Conservation (phyloP, 1,140 invertebrate genomes). For the Bombus turneri region DNA sequence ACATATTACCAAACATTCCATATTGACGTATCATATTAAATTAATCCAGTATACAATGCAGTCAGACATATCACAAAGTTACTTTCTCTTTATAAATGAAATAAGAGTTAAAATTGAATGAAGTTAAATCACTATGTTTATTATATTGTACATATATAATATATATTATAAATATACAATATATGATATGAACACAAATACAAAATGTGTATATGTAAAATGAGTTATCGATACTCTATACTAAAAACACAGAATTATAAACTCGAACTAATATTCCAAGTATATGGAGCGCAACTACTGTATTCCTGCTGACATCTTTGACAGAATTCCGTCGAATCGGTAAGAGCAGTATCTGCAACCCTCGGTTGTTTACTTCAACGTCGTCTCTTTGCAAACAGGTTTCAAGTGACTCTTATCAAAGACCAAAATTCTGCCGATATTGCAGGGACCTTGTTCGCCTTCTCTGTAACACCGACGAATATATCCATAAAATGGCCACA, state of each 20-base stretch:
- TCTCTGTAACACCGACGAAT: constrained; percentile 64
- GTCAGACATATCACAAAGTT: too few relatives aligned
- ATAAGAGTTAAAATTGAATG: too few relatives aligned
- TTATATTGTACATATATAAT: too few relatives aligned
- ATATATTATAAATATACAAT: too few relatives aligned
- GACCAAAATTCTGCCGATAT: constrained; percentile 56
- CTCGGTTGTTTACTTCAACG: neutral
- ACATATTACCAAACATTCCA: too few relatives aligned
- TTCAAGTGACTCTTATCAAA: constrained; percentile 51
- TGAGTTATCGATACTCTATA: neutral
- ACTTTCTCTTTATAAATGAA: too few relatives aligned
- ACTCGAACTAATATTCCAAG: neutral
- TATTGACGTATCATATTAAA: too few relatives aligned
- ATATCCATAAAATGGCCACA: constrained; percentile 49
- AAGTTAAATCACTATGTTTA: too few relatives aligned
- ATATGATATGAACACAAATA: too few relatives aligned
- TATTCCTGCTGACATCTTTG: constrained; percentile 22
- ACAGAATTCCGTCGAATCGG: neutral
- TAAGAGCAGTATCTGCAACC: neutral
- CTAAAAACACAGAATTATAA: neutral
- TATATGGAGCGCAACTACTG: neutral
- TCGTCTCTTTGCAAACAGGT: constrained; percentile 54
- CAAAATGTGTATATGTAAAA: too few relatives aligned
- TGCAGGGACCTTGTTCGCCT: constrained; percentile 70
- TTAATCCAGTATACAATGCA: too few relatives aligned